Conservation (phyloP, 2,797 vertebrate genomes). For the Gambelia wislizenii region DNA sequence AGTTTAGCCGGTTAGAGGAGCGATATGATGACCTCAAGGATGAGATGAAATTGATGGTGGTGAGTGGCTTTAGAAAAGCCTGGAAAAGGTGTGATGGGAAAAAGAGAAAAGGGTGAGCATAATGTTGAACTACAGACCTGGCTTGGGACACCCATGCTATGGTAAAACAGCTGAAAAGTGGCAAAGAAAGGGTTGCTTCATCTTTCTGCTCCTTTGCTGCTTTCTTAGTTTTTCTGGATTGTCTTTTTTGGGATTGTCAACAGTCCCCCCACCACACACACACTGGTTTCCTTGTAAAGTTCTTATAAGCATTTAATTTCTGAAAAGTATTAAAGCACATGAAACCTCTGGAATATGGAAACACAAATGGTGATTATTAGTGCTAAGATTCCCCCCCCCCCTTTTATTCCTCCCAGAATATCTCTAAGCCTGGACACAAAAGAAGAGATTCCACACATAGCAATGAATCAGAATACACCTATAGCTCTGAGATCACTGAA, state of each 20-base stretch:
- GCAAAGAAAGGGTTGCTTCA: neutral
- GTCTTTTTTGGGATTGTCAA: too few relatives aligned
- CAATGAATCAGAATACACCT: slow-evolving; percentile 98
- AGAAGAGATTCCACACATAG: slow-evolving; percentile 97
- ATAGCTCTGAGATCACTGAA: slow-evolving; percentile 94
- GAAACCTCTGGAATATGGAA: neutral
- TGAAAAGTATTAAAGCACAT: slow-evolving; percentile 2
- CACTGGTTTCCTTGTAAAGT: too few relatives aligned
- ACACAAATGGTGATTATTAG: neutral
- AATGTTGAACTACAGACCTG: neutral
- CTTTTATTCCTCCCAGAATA: slow-evolving; percentile 79
- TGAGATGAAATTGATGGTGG: slow-evolving; percentile 86
- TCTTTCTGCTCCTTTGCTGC: neutral
- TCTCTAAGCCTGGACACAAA: slow-evolving; percentile 93
- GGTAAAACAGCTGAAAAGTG: neutral
- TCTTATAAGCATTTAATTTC: too few relatives aligned
- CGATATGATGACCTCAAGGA: slow-evolving; percentile 96
- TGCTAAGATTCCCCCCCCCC: slow-evolving; percentile 17
- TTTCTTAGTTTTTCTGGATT: neutral
- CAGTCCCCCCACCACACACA: too few relatives aligned
- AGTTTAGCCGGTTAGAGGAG: slow-evolving; percentile 95
- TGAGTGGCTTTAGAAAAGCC: slow-evolving; percentile 70
- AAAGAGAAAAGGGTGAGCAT: neutral
- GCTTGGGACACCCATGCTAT: neutral
- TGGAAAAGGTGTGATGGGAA: neutral